Percentiles rank a stretch among this genome's conserved stretches.
Conservation (phyloP, 1,140 invertebrate genomes). For the Cyclargus thomasi region DNA sequence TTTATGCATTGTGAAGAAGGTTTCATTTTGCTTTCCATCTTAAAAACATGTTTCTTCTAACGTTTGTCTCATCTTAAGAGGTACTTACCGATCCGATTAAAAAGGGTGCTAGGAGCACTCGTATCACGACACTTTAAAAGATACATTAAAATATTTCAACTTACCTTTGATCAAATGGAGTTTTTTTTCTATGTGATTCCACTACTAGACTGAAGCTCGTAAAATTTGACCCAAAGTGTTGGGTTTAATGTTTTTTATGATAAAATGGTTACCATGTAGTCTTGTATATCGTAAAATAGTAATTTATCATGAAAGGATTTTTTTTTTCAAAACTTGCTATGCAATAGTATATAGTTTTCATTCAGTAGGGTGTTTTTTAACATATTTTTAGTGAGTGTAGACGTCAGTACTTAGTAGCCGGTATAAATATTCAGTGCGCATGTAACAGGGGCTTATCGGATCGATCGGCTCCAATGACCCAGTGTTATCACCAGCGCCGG, state of each 20-base stretch:
- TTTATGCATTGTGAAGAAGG: not conserved
- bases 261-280: not conserved
- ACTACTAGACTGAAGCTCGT: conserved; percentile 1
- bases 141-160: not conserved
- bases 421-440: conserved; percentile 58
- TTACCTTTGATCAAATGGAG: conserved; percentile 1
- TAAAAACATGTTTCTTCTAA: not conserved
- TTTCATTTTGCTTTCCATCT: not conserved
- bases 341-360: too few species aligned
- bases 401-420: conserved; percentile 43
- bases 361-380: not conserved
- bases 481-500: conserved; percentile 51
- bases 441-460: conserved; percentile 52
- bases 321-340: too few species aligned
- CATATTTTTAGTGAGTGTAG: conserved; percentile 16
- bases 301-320: too few species aligned
- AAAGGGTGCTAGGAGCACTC: not conserved
- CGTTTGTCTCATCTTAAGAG: not conserved
- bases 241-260: not conserved
- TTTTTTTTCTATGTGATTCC: not conserved
- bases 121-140: not conserved
- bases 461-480: conserved; percentile 53
- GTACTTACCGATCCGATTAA: conserved; percentile 1
- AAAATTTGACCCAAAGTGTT: conserved; percentile 4
- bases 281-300: too few species aligned